Evolutionary conservation across 2,113 vertebrate species (phyloP).

Genomic region (Gobiocypris rarus): DNA sequence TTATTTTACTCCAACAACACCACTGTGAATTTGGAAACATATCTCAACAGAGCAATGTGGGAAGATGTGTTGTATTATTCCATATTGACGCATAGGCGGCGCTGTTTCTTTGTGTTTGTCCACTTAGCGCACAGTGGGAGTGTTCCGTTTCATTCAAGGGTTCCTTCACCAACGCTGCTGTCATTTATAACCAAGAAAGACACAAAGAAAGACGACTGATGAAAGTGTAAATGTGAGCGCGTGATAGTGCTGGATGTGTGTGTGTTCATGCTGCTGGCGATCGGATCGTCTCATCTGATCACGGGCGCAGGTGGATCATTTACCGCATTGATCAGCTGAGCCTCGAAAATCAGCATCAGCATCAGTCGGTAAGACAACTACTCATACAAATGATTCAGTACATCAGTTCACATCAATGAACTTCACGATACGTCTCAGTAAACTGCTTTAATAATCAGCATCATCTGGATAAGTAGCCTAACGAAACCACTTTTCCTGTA

Average conservation of each 20-base stretch:
- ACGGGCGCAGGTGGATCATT: slow-evolving; percentile 4
- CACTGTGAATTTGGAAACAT: background rate
- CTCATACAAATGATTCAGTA: background rate
- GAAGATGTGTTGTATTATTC: background rate
- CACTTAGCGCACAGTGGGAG: background rate
- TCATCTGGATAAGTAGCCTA: background rate
- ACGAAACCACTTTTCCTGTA: background rate
- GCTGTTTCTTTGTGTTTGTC: background rate
- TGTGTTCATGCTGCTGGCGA: background rate
- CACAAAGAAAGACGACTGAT: slow-evolving; percentile 3
- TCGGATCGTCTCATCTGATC: background rate
- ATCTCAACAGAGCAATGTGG: background rate
- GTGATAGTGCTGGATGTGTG: background rate
- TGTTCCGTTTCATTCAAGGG: slow-evolving; percentile 16
- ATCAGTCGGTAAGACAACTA: slow-evolving; percentile 1
- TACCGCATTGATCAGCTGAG: slow-evolving; percentile 16
- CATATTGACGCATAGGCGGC: background rate
- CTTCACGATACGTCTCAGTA: background rate
- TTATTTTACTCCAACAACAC: background rate
- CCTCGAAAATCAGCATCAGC: slow-evolving; percentile 20
- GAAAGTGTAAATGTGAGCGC: background rate
- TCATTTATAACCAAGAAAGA: background rate
- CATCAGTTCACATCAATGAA: background rate
- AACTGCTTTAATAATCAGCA: background rate
- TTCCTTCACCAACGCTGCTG: background rate